Evolutionary conservation across 2,888 invertebrate species (phyloP).

Genomic region (Dioctria rufipes): DNA sequence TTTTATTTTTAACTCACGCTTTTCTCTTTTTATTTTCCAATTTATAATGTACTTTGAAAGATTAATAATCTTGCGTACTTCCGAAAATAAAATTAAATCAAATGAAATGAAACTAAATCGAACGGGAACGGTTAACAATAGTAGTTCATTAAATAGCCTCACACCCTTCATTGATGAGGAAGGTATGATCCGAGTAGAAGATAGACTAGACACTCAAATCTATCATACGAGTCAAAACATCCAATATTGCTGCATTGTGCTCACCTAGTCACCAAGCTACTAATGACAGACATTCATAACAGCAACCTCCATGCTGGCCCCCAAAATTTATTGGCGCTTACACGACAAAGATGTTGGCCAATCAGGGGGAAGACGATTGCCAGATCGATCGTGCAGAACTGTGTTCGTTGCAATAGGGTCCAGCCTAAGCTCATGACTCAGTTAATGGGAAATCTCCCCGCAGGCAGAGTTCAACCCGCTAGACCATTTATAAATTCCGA

Average conservation of each 20-base stretch:
- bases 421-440: constrained; percentile 57
- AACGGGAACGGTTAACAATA: no score
- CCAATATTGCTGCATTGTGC: constrained; percentile 61
- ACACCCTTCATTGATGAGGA: constrained; percentile 53
- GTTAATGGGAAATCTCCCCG: constrained; percentile 62
- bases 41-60: no score
- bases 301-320: constrained; percentile 50
- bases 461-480: constrained; percentile 52
- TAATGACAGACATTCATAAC: constrained; percentile 33
- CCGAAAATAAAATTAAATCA: no score
- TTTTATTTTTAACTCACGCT: no score
- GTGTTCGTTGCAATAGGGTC: constrained; percentile 56
- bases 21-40: no score
- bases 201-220: neutral
- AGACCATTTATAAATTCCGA: constrained; percentile 54
- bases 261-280: constrained; percentile 47
- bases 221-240: constrained; percentile 59
- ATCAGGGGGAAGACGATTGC: constrained; percentile 57
- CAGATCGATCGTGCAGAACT: constrained; percentile 56
- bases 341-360: constrained; percentile 61
- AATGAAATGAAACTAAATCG: no score
- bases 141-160: neutral
- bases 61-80: no score
- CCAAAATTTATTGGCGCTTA: constrained; percentile 52
- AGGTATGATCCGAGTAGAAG: constrained; percentile 53